These are phyloP conservation scores for Adela reaumurella DNA, from an alignment of 2,888 invertebrate genomes.

Conservation along the genomic window DNA sequence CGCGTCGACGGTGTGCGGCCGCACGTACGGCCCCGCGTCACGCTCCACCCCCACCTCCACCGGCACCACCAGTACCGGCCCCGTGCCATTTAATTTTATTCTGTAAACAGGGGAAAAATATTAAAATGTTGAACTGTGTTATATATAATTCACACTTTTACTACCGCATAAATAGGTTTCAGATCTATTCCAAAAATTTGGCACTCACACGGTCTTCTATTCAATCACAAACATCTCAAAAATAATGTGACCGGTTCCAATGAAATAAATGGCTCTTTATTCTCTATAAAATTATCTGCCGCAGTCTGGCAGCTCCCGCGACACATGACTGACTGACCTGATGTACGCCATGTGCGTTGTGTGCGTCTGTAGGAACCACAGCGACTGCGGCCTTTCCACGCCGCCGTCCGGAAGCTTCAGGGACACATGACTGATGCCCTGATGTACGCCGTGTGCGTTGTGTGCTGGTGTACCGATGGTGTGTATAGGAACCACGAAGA, in stretches of 20 bases:
- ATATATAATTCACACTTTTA: no score
- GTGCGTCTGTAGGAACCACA: constrained; percentile 91
- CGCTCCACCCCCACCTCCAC: constrained; percentile 78
- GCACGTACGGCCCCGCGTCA: constrained; percentile 70
- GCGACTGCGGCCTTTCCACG: constrained; percentile 71
- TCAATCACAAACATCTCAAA: no score
- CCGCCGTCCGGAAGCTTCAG: constrained; percentile 80
- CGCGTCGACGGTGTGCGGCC: constrained; percentile 76
- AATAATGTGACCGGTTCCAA: no score
- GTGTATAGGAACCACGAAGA: constrained; percentile 86
- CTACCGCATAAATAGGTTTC: no score
- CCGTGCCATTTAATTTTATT: constrained; percentile 66
- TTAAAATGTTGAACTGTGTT: no score
- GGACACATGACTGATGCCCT: constrained; percentile 72
- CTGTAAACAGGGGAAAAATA: constrained; percentile 39
- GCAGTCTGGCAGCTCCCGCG: no score
- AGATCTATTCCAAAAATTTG: no score
- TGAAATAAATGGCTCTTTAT: no score
- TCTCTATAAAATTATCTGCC: no score
- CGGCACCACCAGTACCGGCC: constrained; percentile 72
- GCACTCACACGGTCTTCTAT: no score
- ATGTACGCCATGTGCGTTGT: constrained; percentile 85
- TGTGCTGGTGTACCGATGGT: constrained; percentile 70
- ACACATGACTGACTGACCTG: no score
- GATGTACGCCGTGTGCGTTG: constrained; percentile 83